Percentiles rank a stretch among this genome's conserved stretches.
Conservation (phyloP, 64 coral and sea anemone genomes). For the Astreopora myriophthalma region DNA sequence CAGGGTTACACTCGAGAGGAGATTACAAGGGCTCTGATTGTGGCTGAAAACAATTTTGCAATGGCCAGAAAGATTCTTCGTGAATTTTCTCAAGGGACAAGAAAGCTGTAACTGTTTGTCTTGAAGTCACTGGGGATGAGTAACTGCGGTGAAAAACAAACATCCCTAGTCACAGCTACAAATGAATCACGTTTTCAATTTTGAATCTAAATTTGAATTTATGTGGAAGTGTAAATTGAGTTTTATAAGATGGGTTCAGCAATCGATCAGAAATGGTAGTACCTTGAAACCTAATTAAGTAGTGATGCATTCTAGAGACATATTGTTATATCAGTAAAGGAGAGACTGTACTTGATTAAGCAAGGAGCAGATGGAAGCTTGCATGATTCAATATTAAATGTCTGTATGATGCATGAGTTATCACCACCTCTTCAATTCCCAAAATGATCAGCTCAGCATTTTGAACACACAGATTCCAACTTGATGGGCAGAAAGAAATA, state of each 20-base stretch:
- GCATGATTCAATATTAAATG: background rate
- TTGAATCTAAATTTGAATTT: background rate
- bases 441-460: background rate
- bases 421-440: background rate
- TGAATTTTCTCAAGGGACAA: slow-evolving; percentile 74
- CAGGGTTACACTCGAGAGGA: slow-evolving; percentile 93
- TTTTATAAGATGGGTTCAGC: background rate
- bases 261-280: too few relatives aligned
- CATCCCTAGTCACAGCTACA: background rate
- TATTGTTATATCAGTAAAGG: background rate
- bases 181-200: background rate
- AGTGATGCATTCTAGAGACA: background rate
- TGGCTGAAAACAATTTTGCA: slow-evolving; percentile 99
- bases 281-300: background rate
- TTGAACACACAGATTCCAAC: background rate
- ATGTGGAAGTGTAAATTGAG: background rate
- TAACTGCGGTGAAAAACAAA: background rate
- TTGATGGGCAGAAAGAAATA: too few relatives aligned
- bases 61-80: slow-evolving; percentile 99
- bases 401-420: background rate
- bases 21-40: slow-evolving; percentile 95
- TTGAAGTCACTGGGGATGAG: too few relatives aligned
- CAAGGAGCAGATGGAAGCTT: background rate
- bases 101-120: background rate
- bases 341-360: background rate